Evolutionary conservation across 2,888 invertebrate genomes (phyloP).

Genomic region (Dasypolia templi): DNA sequence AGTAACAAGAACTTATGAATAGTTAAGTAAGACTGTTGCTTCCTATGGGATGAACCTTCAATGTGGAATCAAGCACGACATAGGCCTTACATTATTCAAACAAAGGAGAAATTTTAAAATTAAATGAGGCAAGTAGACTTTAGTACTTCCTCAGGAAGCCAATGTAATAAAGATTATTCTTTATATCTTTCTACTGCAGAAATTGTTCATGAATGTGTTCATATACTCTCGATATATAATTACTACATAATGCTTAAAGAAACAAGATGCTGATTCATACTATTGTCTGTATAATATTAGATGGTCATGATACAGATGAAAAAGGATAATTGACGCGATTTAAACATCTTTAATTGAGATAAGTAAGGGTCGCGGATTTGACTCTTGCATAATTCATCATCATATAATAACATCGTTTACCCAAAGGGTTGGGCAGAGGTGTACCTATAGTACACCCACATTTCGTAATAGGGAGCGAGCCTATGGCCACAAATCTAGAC

Average conservation of each 20-base stretch:
- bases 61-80: constrained; percentile 36
- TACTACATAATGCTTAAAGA: constrained; percentile 17
- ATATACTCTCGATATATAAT: constrained; percentile 37
- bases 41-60: constrained; percentile 39
- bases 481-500: too few species aligned
- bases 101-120: constrained; percentile 53
- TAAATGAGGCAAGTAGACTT: constrained; percentile 21
- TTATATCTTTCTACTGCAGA: constrained; percentile 2
- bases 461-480: too few species aligned
- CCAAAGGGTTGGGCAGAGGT: too few species aligned
- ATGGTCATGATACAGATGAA: constrained; percentile 21
- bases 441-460: too few species aligned
- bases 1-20: constrained; percentile 59
- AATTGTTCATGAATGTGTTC: constrained; percentile 29
- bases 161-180: constrained; percentile 23
- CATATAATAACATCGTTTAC: too few species aligned
- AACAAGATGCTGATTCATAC: constrained; percentile 27
- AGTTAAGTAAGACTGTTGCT: constrained; percentile 33
- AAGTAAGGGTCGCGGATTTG: constrained; percentile 16
- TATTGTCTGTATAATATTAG: constrained; percentile 31
- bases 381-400: too few species aligned
- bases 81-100: constrained; percentile 50
- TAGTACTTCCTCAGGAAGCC: constrained; percentile 30
- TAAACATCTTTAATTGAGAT: constrained; percentile 32
- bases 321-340: constrained; percentile 35